Evolutionary conservation across 1,140 invertebrate genomes (phyloP).

Genomic region (Chlorops oryzae): DNA sequence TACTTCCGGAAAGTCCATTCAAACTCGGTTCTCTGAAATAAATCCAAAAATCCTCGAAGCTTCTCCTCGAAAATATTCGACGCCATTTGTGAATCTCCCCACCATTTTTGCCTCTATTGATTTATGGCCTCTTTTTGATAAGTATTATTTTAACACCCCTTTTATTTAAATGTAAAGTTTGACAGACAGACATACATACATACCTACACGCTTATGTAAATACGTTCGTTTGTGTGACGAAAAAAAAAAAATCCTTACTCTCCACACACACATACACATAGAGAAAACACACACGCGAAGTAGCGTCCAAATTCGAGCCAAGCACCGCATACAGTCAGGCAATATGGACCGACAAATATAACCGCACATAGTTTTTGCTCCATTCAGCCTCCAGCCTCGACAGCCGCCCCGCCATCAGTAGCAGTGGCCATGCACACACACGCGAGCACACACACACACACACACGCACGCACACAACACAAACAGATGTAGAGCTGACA

Average conservation of each 20-base stretch:
- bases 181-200: slow-evolving; percentile 4
- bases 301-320: slow-evolving; percentile 23
- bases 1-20: no score
- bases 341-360: slow-evolving; percentile 17
- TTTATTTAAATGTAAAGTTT: neutral
- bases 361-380: slow-evolving; percentile 34
- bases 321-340: slow-evolving; percentile 16
- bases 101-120: no score
- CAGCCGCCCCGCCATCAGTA: no score
- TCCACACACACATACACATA: slow-evolving; percentile 6
- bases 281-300: slow-evolving; percentile 19
- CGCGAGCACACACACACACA: slow-evolving; percentile 1
- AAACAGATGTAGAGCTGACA: no score
- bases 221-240: no score
- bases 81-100: no score
- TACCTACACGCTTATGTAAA: neutral
- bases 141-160: slow-evolving; percentile 16
- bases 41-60: no score
- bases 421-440: slow-evolving; percentile 22
- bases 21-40: no score
- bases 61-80: no score
- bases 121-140: slow-evolving; percentile 34
- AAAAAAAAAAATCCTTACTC: no score
- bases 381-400: no score
- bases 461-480: slow-evolving; percentile 13